A percentile compares a stretch with the other conserved stretches of the same genome.
These are phyloP conservation scores for Oscheius myriophilus DNA, from an alignment of 2,888 invertebrate genomes.

Conservation along the genomic window DNA sequence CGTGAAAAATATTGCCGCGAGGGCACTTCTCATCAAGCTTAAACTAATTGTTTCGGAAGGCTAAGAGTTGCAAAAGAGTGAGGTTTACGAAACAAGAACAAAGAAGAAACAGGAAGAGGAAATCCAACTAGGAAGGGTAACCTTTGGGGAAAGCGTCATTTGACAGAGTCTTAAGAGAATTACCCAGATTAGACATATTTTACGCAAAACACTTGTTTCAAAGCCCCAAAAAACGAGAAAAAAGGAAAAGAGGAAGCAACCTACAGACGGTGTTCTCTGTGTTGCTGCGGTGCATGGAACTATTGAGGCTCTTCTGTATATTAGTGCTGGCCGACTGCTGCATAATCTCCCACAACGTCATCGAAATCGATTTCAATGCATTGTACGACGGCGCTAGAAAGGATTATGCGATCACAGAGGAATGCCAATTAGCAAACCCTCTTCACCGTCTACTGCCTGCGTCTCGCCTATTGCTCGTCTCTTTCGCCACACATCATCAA, in stretches of 20 bases:
- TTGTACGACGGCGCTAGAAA: constrained; percentile 76
- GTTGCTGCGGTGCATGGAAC: constrained; percentile 50
- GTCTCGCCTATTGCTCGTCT: too few species aligned
- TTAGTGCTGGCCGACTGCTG: constrained; percentile 72
- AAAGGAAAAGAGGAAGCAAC: constrained; percentile 3
- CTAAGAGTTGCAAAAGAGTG: constrained; percentile 1
- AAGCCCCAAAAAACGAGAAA: not conserved
- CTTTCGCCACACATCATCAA: too few species aligned
- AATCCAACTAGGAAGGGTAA: not conserved
- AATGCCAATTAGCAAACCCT: too few species aligned
- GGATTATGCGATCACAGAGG: not conserved
- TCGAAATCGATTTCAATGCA: constrained; percentile 74
- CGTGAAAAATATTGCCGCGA: constrained; percentile 31
- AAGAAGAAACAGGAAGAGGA: not conserved
- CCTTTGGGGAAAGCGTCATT: not conserved
- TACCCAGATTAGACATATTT: not conserved
- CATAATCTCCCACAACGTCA: constrained; percentile 78
- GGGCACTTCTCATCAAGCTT: constrained; percentile 30
- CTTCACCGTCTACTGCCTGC: too few species aligned
- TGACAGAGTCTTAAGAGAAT: not conserved
- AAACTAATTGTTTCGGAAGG: constrained; percentile 13
- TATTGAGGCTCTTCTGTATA: constrained; percentile 56
- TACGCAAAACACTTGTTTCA: not conserved
- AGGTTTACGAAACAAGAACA: constrained; percentile 9
- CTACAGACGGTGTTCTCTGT: constrained; percentile 35